Evolutionary conservation across 2,113 vertebrate species (phyloP).

Genomic region (Bubo blakistoni): DNA sequence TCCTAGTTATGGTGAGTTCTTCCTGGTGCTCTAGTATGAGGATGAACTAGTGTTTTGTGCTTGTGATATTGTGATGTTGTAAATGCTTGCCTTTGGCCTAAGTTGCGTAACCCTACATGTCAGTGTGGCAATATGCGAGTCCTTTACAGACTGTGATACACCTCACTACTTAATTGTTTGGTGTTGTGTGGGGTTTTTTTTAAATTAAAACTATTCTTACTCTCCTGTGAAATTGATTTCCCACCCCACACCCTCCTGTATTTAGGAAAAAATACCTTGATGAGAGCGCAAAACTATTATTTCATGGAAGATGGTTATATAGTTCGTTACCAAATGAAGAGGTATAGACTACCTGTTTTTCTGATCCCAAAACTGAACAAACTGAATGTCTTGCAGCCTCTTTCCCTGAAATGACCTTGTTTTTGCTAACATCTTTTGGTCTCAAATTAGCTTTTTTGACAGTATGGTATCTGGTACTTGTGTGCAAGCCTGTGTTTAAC

Average conservation of each 20-base stretch:
- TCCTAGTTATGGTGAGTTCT: background rate
- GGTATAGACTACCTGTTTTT: background rate
- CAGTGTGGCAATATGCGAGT: accelerated
- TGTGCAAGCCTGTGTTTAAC: background rate
- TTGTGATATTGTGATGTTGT: background rate
- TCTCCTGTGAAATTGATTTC: background rate
- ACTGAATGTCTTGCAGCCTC: background rate
- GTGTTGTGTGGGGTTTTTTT: too few species aligned
- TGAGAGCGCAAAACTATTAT: background rate
- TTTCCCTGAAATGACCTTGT: background rate
- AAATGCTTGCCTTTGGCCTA: background rate
- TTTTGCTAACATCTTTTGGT: background rate
- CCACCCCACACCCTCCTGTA: accelerated
- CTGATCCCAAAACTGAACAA: background rate
- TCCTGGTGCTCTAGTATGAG: background rate
- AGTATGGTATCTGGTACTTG: background rate
- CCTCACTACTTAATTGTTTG: background rate
- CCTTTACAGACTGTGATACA: background rate
- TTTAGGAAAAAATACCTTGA: background rate
- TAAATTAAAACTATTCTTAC: background rate
- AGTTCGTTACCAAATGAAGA: background rate
- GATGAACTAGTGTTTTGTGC: background rate
- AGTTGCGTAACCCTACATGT: background rate
- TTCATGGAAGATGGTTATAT: background rate
- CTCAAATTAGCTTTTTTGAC: background rate